Evolutionary conservation across 2,113 vertebrate species (phyloP).

Genomic region (Dromiciops gliroides): DNA sequence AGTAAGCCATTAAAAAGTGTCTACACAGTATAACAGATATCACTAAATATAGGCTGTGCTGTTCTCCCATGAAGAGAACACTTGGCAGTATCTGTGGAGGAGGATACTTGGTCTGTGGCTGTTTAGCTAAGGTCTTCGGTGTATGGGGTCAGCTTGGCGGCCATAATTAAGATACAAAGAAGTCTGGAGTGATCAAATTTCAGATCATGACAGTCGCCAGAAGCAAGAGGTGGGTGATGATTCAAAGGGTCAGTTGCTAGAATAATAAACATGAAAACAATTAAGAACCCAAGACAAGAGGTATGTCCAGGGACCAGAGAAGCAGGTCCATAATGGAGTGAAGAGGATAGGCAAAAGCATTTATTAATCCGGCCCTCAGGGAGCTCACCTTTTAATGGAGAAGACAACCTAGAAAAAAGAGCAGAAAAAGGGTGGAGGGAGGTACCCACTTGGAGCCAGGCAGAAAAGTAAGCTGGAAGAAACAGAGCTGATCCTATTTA

Average conservation of each 20-base stretch:
- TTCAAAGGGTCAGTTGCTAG: background rate
- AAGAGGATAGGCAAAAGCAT: too few species aligned
- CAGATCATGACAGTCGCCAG: background rate
- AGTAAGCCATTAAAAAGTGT: background rate
- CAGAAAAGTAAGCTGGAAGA: background rate
- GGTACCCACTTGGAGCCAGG: background rate
- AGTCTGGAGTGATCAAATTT: background rate
- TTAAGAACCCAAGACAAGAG: background rate
- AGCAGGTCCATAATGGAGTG: too few species aligned
- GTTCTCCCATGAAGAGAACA: background rate
- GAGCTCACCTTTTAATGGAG: background rate
- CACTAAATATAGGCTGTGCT: background rate
- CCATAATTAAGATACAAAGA: background rate
- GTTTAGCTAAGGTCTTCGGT: background rate
- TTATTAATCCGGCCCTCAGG: background rate
- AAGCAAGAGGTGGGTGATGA: background rate
- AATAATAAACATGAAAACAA: background rate
- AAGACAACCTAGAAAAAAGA: background rate
- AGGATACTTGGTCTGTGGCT: background rate
- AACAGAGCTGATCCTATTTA: background rate
- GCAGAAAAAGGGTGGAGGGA: background rate
- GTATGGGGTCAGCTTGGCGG: background rate
- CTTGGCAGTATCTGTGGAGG: background rate
- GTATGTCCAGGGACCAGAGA: background rate
- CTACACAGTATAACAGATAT: background rate